phyloP scores from a whole-genome alignment of 2,888 invertebrate genomes.

The Melitaea athalia region DNA sequence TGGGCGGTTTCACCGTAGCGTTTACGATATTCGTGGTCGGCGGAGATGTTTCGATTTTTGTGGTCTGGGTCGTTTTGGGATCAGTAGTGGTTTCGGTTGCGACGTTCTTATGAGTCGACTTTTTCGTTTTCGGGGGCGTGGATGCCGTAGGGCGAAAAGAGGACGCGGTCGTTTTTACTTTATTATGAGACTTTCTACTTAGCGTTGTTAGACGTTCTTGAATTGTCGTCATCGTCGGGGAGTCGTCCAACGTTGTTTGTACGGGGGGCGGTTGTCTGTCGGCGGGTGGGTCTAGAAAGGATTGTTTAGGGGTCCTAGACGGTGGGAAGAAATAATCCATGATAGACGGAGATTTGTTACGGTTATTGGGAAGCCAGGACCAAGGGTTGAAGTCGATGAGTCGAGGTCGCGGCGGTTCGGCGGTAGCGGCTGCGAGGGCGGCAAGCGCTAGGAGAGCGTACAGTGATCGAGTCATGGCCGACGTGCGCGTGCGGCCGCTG shows the following conservation, averaged over 20 bases:
- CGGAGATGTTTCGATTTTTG: conserved; percentile 57
- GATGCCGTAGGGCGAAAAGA: conserved; percentile 66
- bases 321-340: conserved; percentile 81
- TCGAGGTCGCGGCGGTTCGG: conserved; percentile 68
- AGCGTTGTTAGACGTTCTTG: conserved; percentile 71
- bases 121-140: conserved; percentile 67
- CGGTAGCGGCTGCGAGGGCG: conserved; percentile 55
- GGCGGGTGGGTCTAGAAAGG: conserved; percentile 70
- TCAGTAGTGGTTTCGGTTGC: conserved; percentile 63
- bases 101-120: conserved; percentile 63
- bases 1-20: conserved; percentile 70
- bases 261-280: conserved; percentile 64
- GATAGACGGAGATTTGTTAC: conserved; percentile 73
- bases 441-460: conserved; percentile 70
- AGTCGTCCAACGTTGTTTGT: conserved; percentile 58
- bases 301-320: conserved; percentile 77
- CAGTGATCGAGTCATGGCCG: conserved; percentile 69
- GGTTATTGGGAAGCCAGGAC: conserved; percentile 74
- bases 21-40: conserved; percentile 59
- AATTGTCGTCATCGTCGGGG: conserved; percentile 62
- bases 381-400: conserved; percentile 76
- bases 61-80: conserved; percentile 61
- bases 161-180: conserved; percentile 69
- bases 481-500: conserved; percentile 75
- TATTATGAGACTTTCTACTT: conserved; percentile 67